Conservation (phyloP, 2,113 vertebrate species). For the Elephantulus edwardii region DNA sequence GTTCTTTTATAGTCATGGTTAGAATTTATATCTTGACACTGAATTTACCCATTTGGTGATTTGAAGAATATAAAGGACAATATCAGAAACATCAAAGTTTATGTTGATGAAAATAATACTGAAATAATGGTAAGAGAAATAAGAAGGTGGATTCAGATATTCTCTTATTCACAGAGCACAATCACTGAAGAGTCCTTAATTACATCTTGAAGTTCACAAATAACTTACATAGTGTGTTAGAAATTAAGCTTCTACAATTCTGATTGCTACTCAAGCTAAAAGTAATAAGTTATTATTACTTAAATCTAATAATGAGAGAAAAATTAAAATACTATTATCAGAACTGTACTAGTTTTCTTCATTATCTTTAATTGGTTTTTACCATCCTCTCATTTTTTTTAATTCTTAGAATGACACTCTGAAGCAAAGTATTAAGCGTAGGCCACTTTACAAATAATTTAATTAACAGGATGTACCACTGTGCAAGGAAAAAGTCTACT, state of each 20-base stretch:
- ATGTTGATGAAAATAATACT: not conserved
- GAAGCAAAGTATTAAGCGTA: not conserved
- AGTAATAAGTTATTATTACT: not conserved
- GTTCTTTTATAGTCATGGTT: too few relatives aligned
- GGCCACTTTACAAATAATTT: not conserved
- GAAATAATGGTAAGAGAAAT: not conserved
- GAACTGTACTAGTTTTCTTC: not conserved
- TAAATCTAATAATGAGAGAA: not conserved
- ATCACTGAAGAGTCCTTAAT: not conserved
- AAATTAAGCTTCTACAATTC: not conserved
- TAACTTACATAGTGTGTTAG: not conserved
- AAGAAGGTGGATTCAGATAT: not conserved
- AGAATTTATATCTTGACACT: too few relatives aligned
- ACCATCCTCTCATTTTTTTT: not conserved
- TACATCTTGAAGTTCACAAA: not conserved
- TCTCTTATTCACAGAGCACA: not conserved
- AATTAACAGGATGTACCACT: not conserved
- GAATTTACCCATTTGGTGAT: not conserved
- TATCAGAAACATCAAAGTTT: not conserved
- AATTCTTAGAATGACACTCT: not conserved
- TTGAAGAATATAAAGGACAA: not conserved
- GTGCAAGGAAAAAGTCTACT: not conserved
- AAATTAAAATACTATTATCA: not conserved
- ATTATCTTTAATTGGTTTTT: not conserved
- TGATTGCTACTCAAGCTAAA: conserved; percentile 21